Percentiles rank a stretch among this genome's conserved stretches.
Evolutionary conservation across 1,140 invertebrate species (phyloP).

Genomic region (Penaeus vannamei): DNA sequence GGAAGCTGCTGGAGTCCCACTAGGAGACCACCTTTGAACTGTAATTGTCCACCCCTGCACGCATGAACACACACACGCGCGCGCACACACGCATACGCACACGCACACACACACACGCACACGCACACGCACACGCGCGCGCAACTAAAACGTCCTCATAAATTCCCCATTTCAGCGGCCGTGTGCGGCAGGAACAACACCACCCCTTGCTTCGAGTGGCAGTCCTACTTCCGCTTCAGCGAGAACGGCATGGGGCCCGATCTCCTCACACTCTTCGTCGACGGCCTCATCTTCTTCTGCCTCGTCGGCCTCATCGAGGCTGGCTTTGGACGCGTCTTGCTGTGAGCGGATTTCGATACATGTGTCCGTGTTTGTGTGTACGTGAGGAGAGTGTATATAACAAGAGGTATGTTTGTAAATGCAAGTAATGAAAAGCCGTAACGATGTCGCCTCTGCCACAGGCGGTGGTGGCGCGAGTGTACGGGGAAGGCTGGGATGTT

Average conservation of each 20-base stretch:
- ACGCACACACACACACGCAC: neutral
- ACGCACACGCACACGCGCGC: neutral
- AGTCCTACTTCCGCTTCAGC: constrained; percentile 34
- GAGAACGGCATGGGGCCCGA: constrained; percentile 32
- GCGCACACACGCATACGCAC: neutral
- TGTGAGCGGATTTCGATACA: neutral
- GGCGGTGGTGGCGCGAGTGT: no score
- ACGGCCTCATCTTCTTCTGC: constrained; percentile 47
- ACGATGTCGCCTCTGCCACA: no score
- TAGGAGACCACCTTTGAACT: no score
- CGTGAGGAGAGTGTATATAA: no score
- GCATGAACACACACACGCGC: neutral
- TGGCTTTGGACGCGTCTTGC: constrained; percentile 2
- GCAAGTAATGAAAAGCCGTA: no score
- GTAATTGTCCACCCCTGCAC: neutral
- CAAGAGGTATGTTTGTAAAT: no score
- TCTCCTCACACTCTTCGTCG: constrained; percentile 34
- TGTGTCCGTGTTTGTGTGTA: no score
- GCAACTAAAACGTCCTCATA: no score
- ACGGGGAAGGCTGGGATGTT: no score
- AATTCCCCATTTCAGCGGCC: neutral
- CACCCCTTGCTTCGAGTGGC: constrained; percentile 24
- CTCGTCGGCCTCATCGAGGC: constrained; percentile 23
- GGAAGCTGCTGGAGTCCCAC: no score
- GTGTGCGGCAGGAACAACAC: neutral